Conservation (phyloP, 2,888 invertebrate genomes). For the Heliconius cydno region DNA sequence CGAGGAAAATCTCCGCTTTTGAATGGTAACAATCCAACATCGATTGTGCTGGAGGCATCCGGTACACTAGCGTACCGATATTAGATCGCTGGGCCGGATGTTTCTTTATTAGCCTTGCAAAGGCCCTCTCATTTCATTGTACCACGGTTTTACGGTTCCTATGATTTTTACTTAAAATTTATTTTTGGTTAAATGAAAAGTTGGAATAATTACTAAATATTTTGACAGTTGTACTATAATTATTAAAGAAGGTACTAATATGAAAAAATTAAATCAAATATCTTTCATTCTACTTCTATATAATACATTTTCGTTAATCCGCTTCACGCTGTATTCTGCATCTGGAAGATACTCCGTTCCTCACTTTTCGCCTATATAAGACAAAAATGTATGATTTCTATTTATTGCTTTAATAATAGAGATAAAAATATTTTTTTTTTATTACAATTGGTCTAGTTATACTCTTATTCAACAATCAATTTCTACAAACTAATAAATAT, state of each 20-base stretch:
- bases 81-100: slow-evolving; percentile 36
- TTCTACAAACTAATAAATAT: not conserved
- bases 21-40: slow-evolving; percentile 20
- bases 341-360: not conserved
- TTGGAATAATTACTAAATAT: not conserved
- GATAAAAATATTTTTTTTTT: not conserved
- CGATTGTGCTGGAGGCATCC: slow-evolving; percentile 21
- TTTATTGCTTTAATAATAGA: not conserved
- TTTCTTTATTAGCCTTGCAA: slow-evolving; percentile 31
- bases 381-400: not conserved
- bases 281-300: no score
- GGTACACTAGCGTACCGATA: slow-evolving; percentile 27
- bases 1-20: slow-evolving; percentile 11
- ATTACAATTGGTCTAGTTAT: not conserved
- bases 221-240: no score
- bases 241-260: no score
- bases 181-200: not conserved
- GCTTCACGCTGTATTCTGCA: not conserved
- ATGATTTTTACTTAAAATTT: slow-evolving; percentile 13
- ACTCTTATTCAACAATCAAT: not conserved
- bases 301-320: no score
- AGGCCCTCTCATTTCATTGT: slow-evolving; percentile 1
- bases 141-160: slow-evolving; percentile 14
- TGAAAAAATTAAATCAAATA: no score
- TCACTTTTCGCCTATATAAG: not conserved